A percentile compares a stretch with the other conserved stretches of the same genome.
phyloP scores from a whole-genome alignment of 2,888 invertebrate genomes.

The Limnephilus marmoratus region DNA sequence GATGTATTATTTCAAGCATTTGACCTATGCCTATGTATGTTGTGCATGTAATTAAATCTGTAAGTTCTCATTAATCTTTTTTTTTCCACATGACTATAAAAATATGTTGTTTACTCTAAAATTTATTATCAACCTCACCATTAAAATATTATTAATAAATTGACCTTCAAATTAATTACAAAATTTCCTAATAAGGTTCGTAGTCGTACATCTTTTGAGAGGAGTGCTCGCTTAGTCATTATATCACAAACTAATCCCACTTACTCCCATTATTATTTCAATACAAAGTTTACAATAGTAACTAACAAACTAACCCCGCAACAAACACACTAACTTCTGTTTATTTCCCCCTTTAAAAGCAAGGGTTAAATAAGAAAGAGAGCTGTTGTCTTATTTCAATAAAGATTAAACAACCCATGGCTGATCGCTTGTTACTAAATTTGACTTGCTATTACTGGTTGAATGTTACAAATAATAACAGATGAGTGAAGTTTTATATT shows the following conservation, averaged over 20 bases:
- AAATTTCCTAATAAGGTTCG: neutral
- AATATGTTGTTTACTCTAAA: neutral
- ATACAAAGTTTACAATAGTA: neutral
- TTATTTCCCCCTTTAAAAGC: no score
- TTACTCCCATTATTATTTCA: neutral
- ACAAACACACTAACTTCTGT: no score
- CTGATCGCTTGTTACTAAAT: neutral
- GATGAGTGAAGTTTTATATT: neutral
- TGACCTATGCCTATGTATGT: neutral
- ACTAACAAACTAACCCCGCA: no score
- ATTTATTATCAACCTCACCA: neutral
- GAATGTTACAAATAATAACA: neutral
- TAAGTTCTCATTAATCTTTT: neutral
- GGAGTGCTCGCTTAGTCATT: neutral
- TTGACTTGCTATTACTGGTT: no score
- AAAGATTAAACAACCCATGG: neutral
- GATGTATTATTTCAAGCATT: conserved; percentile 17
- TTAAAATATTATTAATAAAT: neutral
- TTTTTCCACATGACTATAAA: neutral
- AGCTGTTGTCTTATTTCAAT: neutral
- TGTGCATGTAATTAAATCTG: conserved; percentile 1
- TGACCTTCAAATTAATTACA: neutral
- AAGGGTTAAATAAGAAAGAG: no score
- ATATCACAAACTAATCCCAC: neutral
- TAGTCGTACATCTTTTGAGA: neutral